phyloP scores from a whole-genome alignment of 1,140 invertebrate genomes.

The Phenacoccus solenopsis region DNA sequence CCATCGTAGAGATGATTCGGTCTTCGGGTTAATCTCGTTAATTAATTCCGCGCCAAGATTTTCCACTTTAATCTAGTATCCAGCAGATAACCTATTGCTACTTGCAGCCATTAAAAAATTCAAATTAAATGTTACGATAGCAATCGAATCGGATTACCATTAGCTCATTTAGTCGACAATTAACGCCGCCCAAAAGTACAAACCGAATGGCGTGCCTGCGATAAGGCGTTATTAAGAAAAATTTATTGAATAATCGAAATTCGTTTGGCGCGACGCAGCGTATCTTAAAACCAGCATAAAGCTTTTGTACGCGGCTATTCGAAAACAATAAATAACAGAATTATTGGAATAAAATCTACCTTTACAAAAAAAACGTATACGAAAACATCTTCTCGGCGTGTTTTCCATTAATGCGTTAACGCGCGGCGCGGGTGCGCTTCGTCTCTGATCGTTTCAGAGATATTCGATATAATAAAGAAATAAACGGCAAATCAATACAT shows the following conservation, averaged over 20 bases:
- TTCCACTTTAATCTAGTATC: too few relatives aligned
- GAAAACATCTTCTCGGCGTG: neutral
- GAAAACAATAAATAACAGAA: neutral
- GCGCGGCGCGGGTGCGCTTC: neutral
- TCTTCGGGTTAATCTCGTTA: too few relatives aligned
- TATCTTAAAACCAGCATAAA: neutral
- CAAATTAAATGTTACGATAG: too few relatives aligned
- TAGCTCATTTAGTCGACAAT: too few relatives aligned
- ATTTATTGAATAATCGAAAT: neutral
- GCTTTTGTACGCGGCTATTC: neutral
- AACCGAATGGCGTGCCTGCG: too few relatives aligned
- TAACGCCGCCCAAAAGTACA: too few relatives aligned
- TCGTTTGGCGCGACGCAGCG: neutral
- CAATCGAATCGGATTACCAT: too few relatives aligned
- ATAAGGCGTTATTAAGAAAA: neutral
- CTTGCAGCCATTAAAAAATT: too few relatives aligned
- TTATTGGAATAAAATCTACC: neutral
- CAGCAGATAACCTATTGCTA: too few relatives aligned
- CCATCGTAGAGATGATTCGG: too few relatives aligned
- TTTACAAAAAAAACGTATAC: neutral
- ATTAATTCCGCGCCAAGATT: too few relatives aligned
- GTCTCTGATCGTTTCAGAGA: neutral
- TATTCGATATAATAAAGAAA: conserved; percentile 11
- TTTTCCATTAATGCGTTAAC: neutral
- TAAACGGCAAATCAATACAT: conserved; percentile 16